These are phyloP conservation scores for Sitodiplosis mosellana DNA, from an alignment of 1,140 invertebrate genomes.

Conservation along the genomic window DNA sequence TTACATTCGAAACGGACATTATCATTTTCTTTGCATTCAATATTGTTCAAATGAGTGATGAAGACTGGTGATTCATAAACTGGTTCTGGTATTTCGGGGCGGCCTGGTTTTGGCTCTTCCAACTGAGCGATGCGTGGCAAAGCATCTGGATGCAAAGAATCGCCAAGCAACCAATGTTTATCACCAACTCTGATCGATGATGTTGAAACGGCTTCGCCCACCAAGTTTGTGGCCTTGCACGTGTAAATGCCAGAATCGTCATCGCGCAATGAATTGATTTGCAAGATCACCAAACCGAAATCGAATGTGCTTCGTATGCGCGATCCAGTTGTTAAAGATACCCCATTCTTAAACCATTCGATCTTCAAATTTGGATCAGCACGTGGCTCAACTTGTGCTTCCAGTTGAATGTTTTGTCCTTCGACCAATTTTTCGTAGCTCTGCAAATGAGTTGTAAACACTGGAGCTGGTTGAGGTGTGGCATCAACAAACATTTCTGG, in stretches of 20 bases:
- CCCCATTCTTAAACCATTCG: conserved; percentile 86
- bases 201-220: conserved; percentile 83
- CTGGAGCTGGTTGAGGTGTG: conserved; percentile 65
- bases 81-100: conserved; percentile 47
- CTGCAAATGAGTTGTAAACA: conserved; percentile 78
- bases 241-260: conserved; percentile 90
- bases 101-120: conserved; percentile 51
- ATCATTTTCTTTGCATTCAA: conserved; percentile 75
- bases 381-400: conserved; percentile 90
- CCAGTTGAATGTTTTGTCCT: conserved; percentile 78
- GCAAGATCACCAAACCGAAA: conserved; percentile 83
- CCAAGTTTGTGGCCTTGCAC: conserved; percentile 50
- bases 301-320: conserved; percentile 77
- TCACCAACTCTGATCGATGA: conserved; percentile 79
- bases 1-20: conserved; percentile 87
- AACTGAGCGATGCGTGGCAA: conserved; percentile 68
- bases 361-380: conserved; percentile 82
- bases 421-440: conserved; percentile 73
- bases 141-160: conserved; percentile 80
- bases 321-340: conserved; percentile 65
- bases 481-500: conserved; percentile 69
- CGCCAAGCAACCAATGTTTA: conserved; percentile 67
- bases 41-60: conserved; percentile 77
- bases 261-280: conserved; percentile 64
- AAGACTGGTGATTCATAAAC: conserved; percentile 72